Conservation (phyloP, 2,113 vertebrate species). For the Mugil cephalus region DNA sequence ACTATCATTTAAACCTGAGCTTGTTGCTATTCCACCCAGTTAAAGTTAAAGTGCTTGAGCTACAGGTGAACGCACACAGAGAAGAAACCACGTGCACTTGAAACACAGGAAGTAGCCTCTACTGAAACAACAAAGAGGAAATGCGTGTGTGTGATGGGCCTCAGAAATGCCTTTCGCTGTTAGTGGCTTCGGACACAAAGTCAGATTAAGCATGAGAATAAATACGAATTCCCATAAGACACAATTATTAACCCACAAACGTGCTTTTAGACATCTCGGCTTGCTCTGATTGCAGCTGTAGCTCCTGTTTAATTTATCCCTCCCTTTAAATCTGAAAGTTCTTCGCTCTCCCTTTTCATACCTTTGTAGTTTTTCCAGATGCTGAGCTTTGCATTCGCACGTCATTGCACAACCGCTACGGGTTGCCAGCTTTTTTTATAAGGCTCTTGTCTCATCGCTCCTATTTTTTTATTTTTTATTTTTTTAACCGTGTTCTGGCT, state of each 20-base stretch:
- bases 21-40: background rate
- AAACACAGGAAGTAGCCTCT: fast-evolving
- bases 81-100: too few species aligned
- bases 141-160: background rate
- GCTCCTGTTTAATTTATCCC: too few species aligned
- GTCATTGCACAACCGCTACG: slow-evolving; percentile 1
- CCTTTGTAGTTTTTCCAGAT: slow-evolving; percentile 27
- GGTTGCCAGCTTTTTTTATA: background rate
- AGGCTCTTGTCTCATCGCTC: too few species aligned
- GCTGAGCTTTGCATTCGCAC: slow-evolving; percentile 1
- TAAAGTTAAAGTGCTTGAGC: background rate
- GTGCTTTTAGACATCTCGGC: too few species aligned
- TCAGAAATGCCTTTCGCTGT: slow-evolving; percentile 9
- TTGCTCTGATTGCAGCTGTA: slow-evolving; percentile 15
- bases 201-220: background rate
- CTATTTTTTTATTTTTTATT: too few species aligned
- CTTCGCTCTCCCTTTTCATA: slow-evolving; percentile 13
- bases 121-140: background rate
- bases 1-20: background rate
- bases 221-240: too few species aligned
- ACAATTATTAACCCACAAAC: background rate
- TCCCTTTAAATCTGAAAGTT: slow-evolving; percentile 2
- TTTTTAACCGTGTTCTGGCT: slow-evolving; percentile 24
- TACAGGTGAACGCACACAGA: background rate
- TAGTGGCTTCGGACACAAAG: too few species aligned